Base-by-base conservation (phyloP, 1,140 invertebrate genomes). In the Mya arenaria region DNA sequence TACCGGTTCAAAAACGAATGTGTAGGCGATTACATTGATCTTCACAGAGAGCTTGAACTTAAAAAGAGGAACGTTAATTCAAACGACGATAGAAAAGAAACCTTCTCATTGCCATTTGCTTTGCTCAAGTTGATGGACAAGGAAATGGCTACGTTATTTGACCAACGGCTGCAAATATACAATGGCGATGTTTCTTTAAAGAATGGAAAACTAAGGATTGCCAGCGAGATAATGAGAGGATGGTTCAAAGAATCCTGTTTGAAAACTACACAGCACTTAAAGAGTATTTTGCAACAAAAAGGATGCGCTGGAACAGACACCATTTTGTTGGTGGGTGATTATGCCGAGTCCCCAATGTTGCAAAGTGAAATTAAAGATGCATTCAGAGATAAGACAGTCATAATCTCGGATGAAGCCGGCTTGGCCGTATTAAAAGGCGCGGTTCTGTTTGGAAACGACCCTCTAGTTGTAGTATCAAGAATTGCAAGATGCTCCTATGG, bases 21-120 rank as follows among this genome's bases (percentile, higher is more conserved):
- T 3, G 36, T 34, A 55, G 68, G 36, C 32, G 68, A 72, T 15
- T 55, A 32, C 44, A 52, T 72, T 32, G 28, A 55, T 41, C 68
- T 72, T 4, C 44, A 25, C 25, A 72, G 81, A 55, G 84, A 85
- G 44, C 83, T 85, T 56, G 84, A 85, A 44, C 72, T 25, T 6
- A 83, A 81, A 32, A 85, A 85, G 52, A 39, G 84, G 36, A 23
- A 39, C 4, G 44, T 81, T 8, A 44, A 30, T 52, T 17, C 63
- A 36, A 55, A 55, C 0, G 82, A 69, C 2, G 41, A 41, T 23
- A 72, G 48, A 0, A 80, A 83, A 75, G 65, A 82, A 32, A 56
- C 58, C 30, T 58, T 85, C 25, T 37, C 34, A 55, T 34, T 85
- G 25, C 84, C 84, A 19, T 6, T 77, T 0, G 28, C 52, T 39